Base-by-base conservation (phyloP, 2,888 invertebrate genomes). In the Phyllotreta striolata region DNA sequence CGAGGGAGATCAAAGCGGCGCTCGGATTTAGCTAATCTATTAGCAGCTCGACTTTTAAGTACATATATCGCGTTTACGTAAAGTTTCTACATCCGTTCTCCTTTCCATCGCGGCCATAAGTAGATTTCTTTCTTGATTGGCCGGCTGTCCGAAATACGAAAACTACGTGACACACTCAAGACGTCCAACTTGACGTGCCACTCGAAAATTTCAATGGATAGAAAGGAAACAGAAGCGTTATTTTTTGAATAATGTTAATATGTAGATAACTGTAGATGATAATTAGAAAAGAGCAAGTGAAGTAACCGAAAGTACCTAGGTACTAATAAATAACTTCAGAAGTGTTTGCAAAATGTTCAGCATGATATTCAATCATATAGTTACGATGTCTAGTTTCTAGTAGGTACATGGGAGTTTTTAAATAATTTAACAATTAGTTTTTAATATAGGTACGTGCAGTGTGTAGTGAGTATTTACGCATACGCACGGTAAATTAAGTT, bases 1-100 rank as follows among this genome's bases (percentile, higher is more conserved):
- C 24, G 24, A 24, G 24, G 24, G 24, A 24, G 24, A 24, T 49
- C 34, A 49, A 49, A 34, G 49, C 35, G 37, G 35, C 24, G 49
- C 49, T 35, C n/a, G 35, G 37, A 24, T 24, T 24, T 24, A 49
- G 34, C 9, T 49, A 49, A 49, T 10, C 49, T 35, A 49, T 34
- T 49, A 52, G 7, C 52, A 12, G 13, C 10, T 52, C 10, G 13
- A 52, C 24, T 24, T 24, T 24, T 24, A 24, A 24, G 24, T 24
- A 52, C 5, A 14, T 52, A 49, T 24, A 49, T 38, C 24, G 38
- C n/a, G 35, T 51, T 51, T 35, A 51, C 37, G 35, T 51, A 35
- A 51, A 56, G 52, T 56, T 63, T 62, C 43, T 57, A 52, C 63
- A 57, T 63, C 63, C 63, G 63, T 57, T 54, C 58, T 43, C 57